Base-by-base conservation (phyloP, 92 coral and sea anemone genomes). In the Blastomussa wellsi region DNA sequence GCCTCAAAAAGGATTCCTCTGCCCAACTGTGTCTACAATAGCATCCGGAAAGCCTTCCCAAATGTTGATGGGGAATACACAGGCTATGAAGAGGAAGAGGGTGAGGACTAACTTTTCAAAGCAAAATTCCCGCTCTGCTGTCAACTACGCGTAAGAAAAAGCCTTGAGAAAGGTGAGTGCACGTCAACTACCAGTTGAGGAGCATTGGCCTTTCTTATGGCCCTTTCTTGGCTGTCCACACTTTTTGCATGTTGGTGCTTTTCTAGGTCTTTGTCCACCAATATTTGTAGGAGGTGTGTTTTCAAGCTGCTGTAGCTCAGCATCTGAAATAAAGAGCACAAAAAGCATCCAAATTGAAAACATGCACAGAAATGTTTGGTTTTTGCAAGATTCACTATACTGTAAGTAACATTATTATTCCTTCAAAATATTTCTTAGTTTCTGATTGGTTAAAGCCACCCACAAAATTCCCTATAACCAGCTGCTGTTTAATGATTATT, bases 11-110 rank as follows among this genome's bases (percentile, higher is more conserved):
- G 89, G 73, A 53, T 85, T 77, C 84, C 84, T 26, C 77, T 85
- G 37, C 89, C 89, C 35, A 85, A 85, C 52, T 78, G 89, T 78
- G 89, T 85, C 20, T 85, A 85, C 39, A 78, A 78, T 53, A 85
- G 53, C 20, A 85, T 85, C 47, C n/a, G 89, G 55, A 48, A 78
- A 41, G 83, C 89, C 32, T 85, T 85, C 65, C 84, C 84, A 22
- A 78, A 79, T 78, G 74, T 39, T 24, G 87, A 52, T 22, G 84
- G 31, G 51, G 55, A 77, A 62, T 85, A 77, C 68, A 37, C 41
- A 31, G 84, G 84, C 82, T 85, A 78, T 44, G 88, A 85, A 47
- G 88, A 85, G 73, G 84, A 78, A 26, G 83, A 82, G 55, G 55
- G 55, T 49, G 55, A 49, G 55, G 19, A 49, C 55, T 49, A 49